A percentile compares a stretch with the other conserved stretches of the same genome.
Evolutionary conservation across 2,113 vertebrate species (phyloP).

Genomic region (Myotis yumanensis): DNA sequence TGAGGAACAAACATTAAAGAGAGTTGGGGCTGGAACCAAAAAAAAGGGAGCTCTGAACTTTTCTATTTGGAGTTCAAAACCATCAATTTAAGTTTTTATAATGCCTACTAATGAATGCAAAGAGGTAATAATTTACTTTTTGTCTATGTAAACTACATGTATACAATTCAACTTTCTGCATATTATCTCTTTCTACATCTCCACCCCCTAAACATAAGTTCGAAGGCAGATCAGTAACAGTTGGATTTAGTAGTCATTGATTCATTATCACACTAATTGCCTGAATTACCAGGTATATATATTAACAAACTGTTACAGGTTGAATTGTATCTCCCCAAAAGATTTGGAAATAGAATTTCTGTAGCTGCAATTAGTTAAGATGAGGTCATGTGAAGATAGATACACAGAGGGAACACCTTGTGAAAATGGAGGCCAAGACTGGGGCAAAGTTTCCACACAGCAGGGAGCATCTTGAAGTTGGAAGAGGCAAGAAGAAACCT

Average conservation of each 20-base stretch:
- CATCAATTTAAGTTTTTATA: neutral
- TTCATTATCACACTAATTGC: neutral
- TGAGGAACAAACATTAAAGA: neutral
- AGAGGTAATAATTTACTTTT: neutral
- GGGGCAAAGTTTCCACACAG: rapidly evolving
- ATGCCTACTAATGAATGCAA: neutral
- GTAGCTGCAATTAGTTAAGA: neutral
- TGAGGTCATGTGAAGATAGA: neutral
- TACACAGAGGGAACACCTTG: too few species aligned
- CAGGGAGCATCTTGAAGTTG: neutral
- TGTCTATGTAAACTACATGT: neutral
- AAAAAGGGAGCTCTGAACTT: neutral
- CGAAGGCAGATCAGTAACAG: neutral
- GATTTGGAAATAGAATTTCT: neutral
- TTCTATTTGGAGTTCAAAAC: neutral
- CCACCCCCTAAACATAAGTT: neutral
- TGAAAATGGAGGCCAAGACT: neutral
- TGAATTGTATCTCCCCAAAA: neutral
- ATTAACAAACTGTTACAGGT: neutral
- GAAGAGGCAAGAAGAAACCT: rapidly evolving
- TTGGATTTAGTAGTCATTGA: neutral
- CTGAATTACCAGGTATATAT: neutral
- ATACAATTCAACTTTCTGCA: neutral
- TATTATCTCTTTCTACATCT: neutral
- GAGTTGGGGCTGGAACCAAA: neutral